phyloP scores from a whole-genome alignment of 1,140 invertebrate species.

The Sinonovacula constricta region DNA sequence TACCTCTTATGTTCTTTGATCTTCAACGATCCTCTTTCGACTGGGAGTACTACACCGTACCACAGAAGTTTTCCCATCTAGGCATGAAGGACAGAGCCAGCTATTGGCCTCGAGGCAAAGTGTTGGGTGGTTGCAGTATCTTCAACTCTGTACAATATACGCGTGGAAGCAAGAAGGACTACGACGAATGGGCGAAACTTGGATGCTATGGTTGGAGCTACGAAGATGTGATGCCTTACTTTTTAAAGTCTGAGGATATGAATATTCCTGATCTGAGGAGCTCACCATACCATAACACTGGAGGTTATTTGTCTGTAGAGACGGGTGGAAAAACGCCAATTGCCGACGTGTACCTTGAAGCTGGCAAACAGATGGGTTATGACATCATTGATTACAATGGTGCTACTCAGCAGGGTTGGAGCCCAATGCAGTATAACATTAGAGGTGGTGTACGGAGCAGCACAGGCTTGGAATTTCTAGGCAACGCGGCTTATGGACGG shows the following conservation, averaged over 20 bases:
- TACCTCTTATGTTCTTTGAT: conserved; percentile 55
- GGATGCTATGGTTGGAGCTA: conserved; percentile 96
- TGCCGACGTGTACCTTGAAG: conserved; percentile 26
- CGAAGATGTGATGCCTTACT: conserved; percentile 89
- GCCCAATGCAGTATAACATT: conserved; percentile 57
- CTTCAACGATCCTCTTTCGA: conserved; percentile 81
- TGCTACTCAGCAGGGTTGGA: conserved; percentile 38
- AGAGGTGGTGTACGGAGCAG: no score
- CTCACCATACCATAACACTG: conserved; percentile 18
- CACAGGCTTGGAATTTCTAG: conserved; percentile 63
- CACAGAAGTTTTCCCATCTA: conserved; percentile 83
- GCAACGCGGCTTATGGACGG: conserved; percentile 47
- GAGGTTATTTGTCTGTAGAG: conserved; percentile 8
- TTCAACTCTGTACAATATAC: conserved; percentile 98
- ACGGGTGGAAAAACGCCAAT: not conserved
- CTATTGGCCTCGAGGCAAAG: conserved; percentile 62
- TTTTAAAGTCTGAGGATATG: conserved; percentile 36
- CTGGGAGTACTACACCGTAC: conserved; percentile 95
- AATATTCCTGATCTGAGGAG: conserved; percentile 2
- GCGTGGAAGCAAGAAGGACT: conserved; percentile 93
- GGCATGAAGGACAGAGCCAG: conserved; percentile 87
- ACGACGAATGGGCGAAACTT: conserved; percentile 92
- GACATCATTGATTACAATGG: conserved; percentile 31
- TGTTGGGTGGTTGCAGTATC: conserved; percentile 90
- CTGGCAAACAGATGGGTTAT: conserved; percentile 30